Conservation (phyloP, 2,888 invertebrate species). For the Auanema freiburgensis region DNA sequence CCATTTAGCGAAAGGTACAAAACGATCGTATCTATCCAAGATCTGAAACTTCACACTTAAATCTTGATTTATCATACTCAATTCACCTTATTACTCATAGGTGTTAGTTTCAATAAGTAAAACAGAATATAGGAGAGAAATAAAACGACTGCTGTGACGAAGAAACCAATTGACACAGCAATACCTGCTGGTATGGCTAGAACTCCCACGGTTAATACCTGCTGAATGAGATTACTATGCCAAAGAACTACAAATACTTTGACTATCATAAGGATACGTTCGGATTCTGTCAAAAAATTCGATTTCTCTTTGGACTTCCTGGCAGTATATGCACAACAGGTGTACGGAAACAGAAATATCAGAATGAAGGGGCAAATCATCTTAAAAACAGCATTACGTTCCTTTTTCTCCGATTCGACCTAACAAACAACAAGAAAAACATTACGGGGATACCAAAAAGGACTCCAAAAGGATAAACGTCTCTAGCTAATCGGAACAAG, state of each 20-base stretch:
- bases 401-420: too few relatives aligned
- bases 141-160: background rate
- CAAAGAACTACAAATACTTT: slow-evolving; percentile 1
- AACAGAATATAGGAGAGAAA: background rate
- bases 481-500: background rate
- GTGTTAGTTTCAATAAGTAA: background rate
- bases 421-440: slow-evolving; percentile 1
- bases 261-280: slow-evolving; percentile 4
- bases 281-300: slow-evolving; percentile 2
- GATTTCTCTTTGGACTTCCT: background rate
- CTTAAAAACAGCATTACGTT: too few relatives aligned
- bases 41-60: slow-evolving; percentile 20
- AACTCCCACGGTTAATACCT: background rate
- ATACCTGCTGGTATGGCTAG: background rate
- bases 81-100: background rate
- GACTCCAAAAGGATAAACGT: slow-evolving; percentile 2
- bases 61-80: too few relatives aligned
- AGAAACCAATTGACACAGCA: background rate
- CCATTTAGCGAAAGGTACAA: slow-evolving; percentile 9
- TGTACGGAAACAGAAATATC: slow-evolving; percentile 10
- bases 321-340: background rate
- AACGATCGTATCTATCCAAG: slow-evolving; percentile 7
- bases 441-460: slow-evolving; percentile 4
- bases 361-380: too few relatives aligned
- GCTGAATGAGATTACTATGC: background rate